Conservation (phyloP, 2,113 vertebrate species). For the Carassius gibelio region DNA sequence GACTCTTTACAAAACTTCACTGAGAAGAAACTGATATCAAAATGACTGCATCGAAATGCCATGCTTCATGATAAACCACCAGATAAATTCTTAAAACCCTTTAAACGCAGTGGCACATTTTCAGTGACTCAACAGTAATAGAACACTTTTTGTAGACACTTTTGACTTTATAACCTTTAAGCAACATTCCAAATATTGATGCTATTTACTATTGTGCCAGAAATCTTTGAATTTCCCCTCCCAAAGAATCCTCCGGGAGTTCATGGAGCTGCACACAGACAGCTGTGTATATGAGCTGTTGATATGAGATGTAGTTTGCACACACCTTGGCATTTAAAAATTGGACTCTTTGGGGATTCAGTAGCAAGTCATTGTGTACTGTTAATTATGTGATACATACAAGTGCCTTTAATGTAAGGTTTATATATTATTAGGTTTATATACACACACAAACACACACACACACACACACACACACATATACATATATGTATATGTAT, state of each 20-base stretch:
- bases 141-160: neutral
- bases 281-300: neutral
- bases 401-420: neutral
- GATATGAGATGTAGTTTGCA: neutral
- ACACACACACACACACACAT: too few relatives aligned
- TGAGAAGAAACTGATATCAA: constrained; percentile 7
- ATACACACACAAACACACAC: too few relatives aligned
- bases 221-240: neutral
- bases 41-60: neutral
- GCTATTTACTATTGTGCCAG: neutral
- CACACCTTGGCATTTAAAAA: constrained; percentile 22
- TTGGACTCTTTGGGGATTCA: neutral
- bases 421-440: too few relatives aligned
- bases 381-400: neutral
- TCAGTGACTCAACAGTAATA: neutral
- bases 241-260: neutral
- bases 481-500: too few relatives aligned
- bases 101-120: neutral
- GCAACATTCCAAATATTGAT: neutral
- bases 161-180: constrained; percentile 14
- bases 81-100: neutral
- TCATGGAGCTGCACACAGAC: neutral
- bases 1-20: constrained; percentile 9
- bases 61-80: neutral
- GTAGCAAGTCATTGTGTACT: neutral